Base-by-base conservation (phyloP, 2,888 invertebrate genomes). In the Escarpia spicata region DNA sequence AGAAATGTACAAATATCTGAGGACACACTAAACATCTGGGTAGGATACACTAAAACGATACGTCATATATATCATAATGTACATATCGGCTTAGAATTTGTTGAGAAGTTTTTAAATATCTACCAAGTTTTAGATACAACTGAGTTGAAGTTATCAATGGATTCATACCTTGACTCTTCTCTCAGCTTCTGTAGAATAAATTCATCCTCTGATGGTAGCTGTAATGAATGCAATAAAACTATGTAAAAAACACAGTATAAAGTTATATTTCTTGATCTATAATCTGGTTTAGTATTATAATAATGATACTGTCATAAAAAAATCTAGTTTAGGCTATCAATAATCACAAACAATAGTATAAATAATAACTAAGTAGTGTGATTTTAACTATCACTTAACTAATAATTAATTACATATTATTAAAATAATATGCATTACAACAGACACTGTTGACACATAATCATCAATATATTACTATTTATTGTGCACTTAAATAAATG, bases 171-270 rank as follows among this genome's bases (percentile, higher is more conserved):
- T 0, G 98, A 98, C 96, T 99, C 99, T 96, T 99, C 98, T 93
- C 98, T 97, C 90, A 99, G 96, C 96, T 98, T 98, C 95, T 98
- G 98, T 1, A 98, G 97, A 4, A 98, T 94, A 9, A 98, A 97
- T 95, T 98, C 98, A 94, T 98, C 98, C 92, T 98, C 97, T 92
- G 97, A 97, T 0, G 98, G 98, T 2, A 98, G 96, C 96, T 96
- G 94, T 91, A 95, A 95, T 52, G 44, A 92, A 43, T 93, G 90
- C 52, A 90, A 43, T n/a, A 91, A 4, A 92, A 75, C 15, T 19
- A 75, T 43, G 75, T 60, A 90, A 91, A 92, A 4, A 0, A 91
- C 44, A 45, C 26, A 19, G 43, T 44, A 45, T 0, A 37, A 37
- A 37, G 37, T 37, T 37, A 37, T 1, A 37, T 37, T 37, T 37